Base-by-base conservation (phyloP, 64 coral and sea anemone genomes). In the Stylophora pistillata region DNA sequence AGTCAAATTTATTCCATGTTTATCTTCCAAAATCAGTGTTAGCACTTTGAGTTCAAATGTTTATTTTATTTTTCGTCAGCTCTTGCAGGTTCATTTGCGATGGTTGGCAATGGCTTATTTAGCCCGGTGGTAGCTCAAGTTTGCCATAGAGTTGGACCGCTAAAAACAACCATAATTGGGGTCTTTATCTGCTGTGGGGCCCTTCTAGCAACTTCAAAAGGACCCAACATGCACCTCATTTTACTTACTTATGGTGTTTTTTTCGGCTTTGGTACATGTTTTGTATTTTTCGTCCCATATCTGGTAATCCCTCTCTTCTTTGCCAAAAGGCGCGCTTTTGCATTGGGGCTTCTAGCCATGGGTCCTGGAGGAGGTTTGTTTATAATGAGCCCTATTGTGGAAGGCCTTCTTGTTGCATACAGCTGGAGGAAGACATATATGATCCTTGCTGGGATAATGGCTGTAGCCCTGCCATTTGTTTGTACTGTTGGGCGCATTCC, bases 321-420 rank as follows among this genome's bases (percentile, higher is more conserved):
- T 59, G 27, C 20, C 21, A 82, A 85, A 75, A 60, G 59, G 14
- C 79, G 78, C 26, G 41, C 66, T 12, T 6, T 85, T 5, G 89
- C 89, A 1, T 21, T 85, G 56, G 89, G 79, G 9, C n/a, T 91
- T 15, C 78, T 91, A 16, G 23, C 71, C 18, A 56, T 72, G 7
- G 89, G 89, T 10, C 31, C 89, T 10, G 59, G 78, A 34, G 79
- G 26, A 13, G 89, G 78, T 5, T 74, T 74, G 34, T 85, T 91
- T n/a, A 55, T 91, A 30, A 47, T 91, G 52, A 81, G 78, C 27
- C 64, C 89, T 0, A 29, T 85, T 11, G 13, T 37, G 52, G 78
- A 91, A 59, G 71, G 68, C 68, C 56, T 91, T 2, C n/a, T 91
- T 9, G 28, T 64, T 28, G 61, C 66, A 0, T 16, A 76, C 37